A percentile compares a stretch with the other conserved stretches of the same genome.
Conservation (phyloP, 2,797 vertebrate species). For the Choloepus didactylus region DNA sequence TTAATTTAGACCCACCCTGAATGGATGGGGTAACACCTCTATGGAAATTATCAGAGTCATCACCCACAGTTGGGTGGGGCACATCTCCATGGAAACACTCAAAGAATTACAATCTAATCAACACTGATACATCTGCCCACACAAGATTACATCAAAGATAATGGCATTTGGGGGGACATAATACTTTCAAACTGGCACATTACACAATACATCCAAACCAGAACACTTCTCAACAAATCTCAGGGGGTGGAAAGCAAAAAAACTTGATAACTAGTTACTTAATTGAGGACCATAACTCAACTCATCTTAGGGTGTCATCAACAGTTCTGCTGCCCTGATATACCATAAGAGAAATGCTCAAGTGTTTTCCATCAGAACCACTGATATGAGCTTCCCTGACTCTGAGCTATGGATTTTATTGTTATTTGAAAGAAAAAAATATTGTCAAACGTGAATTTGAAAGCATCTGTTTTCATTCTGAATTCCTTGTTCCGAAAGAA, state of each 20-base stretch:
- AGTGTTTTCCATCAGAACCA: conserved; percentile 71
- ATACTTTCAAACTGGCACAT: too few relatives aligned
- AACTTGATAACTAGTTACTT: conserved; percentile 66
- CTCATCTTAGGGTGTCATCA: conserved; percentile 53
- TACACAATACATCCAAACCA: too few relatives aligned
- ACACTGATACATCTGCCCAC: too few relatives aligned
- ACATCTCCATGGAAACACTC: too few relatives aligned
- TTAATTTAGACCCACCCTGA: too few relatives aligned
- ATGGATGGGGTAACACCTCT: too few relatives aligned
- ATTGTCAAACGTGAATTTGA: conserved; percentile 79
- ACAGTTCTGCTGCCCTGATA: neutral
- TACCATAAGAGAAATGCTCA: conserved; percentile 65
- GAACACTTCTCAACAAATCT: conserved; percentile 78
- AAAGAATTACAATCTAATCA: too few relatives aligned
- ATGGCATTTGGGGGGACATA: too few relatives aligned
- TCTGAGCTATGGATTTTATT: conserved; percentile 58
- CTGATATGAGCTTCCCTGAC: conserved; percentile 64
- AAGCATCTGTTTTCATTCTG: conserved; percentile 84
- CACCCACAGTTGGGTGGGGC: too few relatives aligned
- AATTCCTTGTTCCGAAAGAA: conserved; percentile 77
- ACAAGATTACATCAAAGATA: too few relatives aligned
- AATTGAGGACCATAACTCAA: conserved; percentile 75
- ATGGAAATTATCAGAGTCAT: too few relatives aligned
- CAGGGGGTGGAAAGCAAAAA: conserved; percentile 42
- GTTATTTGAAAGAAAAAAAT: conserved; percentile 80